Evolutionary conservation across 2,888 invertebrate species (phyloP).

Genomic region (Auanema freiburgensis): DNA sequence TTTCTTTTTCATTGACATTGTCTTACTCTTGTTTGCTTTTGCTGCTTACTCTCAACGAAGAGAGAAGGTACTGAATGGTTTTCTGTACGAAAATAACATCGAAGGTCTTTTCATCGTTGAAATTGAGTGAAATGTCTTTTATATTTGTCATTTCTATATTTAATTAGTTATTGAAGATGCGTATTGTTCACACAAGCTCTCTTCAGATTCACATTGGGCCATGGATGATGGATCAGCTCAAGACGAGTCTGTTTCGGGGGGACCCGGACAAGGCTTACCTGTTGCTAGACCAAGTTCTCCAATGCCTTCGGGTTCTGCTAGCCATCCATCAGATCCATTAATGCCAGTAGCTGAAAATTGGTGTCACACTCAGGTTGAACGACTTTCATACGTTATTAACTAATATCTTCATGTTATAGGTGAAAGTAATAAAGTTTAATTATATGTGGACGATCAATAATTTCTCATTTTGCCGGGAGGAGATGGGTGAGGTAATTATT

Average conservation of each 20-base stretch:
- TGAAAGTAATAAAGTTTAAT: conserved; percentile 99
- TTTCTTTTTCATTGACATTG: conserved; percentile 2
- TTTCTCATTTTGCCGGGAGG: conserved; percentile 99
- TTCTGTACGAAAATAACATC: conserved; percentile 1
- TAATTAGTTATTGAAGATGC: neutral
- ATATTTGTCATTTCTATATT: neutral
- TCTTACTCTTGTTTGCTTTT: conserved; percentile 2
- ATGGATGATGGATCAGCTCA: conserved; percentile 20
- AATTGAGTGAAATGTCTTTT: neutral
- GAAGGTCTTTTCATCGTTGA: neutral
- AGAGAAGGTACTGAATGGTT: neutral
- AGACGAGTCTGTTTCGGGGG: conserved; percentile 21
- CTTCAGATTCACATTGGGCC: no score
- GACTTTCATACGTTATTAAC: conserved; percentile 5
- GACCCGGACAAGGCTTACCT: conserved; percentile 15
- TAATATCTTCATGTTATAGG: conserved; percentile 72
- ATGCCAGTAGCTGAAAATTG: conserved; percentile 96
- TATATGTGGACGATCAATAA: conserved; percentile 99
- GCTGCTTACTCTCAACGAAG: neutral
- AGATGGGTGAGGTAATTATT: conserved; percentile 87
- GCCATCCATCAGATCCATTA: conserved; percentile 33
- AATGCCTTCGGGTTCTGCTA: conserved; percentile 26
- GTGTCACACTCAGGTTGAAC: conserved; percentile 81
- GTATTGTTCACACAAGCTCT: neutral
- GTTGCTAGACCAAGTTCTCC: conserved; percentile 30